phyloP scores from a whole-genome alignment of 2,888 invertebrate species.

The Odontothrips loti region DNA sequence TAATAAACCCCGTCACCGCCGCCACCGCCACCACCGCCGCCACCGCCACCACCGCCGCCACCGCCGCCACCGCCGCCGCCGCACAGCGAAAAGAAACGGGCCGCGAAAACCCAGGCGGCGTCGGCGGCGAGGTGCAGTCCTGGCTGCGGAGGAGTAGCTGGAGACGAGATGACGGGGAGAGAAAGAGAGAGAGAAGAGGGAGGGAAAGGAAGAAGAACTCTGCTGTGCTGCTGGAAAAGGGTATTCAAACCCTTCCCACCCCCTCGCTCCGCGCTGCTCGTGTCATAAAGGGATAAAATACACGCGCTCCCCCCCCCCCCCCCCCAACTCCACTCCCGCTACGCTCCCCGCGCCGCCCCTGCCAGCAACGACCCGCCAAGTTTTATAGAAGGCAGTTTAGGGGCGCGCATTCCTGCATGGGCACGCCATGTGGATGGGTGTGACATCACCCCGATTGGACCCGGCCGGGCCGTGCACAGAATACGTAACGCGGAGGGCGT shows the following conservation, averaged over 20 bases:
- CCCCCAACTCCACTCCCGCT: neutral
- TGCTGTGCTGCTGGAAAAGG: neutral
- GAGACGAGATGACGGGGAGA: neutral
- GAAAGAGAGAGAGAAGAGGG: neutral
- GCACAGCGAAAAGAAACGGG: too few species aligned
- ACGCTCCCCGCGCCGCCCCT: neutral
- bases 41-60: too few species aligned
- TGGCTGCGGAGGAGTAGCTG: neutral
- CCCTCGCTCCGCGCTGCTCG: neutral
- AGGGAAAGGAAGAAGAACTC: neutral
- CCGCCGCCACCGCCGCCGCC: too few species aligned
- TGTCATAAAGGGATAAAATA: neutral
- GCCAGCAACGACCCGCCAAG: neutral
- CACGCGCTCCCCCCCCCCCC: neutral
- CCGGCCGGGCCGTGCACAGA: neutral
- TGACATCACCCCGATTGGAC: neutral
- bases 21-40: too few species aligned
- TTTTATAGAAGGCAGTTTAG: conserved; percentile 11
- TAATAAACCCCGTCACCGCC: too few species aligned
- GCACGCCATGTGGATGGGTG: neutral
- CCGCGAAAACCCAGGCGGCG: too few species aligned
- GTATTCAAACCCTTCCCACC: neutral
- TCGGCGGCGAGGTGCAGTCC: too few species aligned
- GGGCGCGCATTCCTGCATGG: neutral
- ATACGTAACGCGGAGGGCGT: too few species aligned